A percentile compares a stretch with the other conserved stretches of the same genome.
Conservation (phyloP, 1,140 invertebrate species). For the Zophobas atratus region DNA sequence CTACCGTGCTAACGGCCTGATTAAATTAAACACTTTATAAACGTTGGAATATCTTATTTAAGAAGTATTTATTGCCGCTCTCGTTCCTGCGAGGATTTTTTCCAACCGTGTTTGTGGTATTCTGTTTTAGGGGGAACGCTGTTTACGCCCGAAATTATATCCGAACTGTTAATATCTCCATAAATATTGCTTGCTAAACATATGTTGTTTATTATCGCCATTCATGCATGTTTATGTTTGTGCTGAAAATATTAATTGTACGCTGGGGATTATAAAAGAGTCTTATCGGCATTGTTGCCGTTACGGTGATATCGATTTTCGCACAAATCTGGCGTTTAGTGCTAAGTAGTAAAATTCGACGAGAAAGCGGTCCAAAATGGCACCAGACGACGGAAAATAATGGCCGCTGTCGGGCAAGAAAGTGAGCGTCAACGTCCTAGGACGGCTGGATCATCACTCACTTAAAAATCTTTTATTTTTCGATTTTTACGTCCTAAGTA, state of each 20-base stretch:
- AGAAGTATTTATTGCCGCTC: constrained; percentile 12
- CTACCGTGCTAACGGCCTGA: constrained; percentile 16
- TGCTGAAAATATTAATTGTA: constrained; percentile 14
- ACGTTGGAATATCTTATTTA: constrained; percentile 15
- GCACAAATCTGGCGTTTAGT: constrained; percentile 9
- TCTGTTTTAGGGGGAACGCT: not conserved
- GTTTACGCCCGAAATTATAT: constrained; percentile 11
- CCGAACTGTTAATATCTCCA: constrained; percentile 5
- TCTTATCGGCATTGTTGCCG: constrained; percentile 10
- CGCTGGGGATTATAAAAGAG: not conserved
- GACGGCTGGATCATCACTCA: no score
- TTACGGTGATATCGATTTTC: constrained; percentile 6
- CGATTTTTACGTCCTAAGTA: no score
- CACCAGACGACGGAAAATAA: no score
- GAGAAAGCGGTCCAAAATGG: constrained; percentile 1
- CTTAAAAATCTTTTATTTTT: no score
- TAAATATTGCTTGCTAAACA: constrained; percentile 34
- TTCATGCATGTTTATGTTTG: constrained; percentile 2
- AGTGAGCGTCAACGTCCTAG: no score
- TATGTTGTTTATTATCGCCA: constrained; percentile 30
- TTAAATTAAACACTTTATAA: constrained; percentile 44
- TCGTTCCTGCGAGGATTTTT: not conserved
- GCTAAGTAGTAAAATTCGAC: not conserved
- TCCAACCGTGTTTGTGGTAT: not conserved
- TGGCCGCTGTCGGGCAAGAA: no score